Conservation (phyloP, 2,888 invertebrate genomes). For the Thera britannica region DNA sequence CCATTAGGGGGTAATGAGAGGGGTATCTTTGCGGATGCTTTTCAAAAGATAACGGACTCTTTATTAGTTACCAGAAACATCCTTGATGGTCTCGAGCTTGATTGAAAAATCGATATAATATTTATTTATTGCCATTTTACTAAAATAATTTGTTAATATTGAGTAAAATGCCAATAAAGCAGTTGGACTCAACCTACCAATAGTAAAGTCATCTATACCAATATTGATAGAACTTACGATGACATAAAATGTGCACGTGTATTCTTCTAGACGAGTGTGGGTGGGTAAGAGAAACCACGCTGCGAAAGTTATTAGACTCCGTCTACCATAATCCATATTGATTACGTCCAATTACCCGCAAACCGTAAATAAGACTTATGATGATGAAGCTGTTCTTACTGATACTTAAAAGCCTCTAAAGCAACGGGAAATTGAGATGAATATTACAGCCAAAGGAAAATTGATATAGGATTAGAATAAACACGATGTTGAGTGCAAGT, state of each 20-base stretch:
- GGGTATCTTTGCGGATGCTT: constrained; percentile 20
- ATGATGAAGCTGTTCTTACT: constrained; percentile 26
- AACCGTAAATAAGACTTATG: constrained; percentile 43
- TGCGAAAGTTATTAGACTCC: constrained; percentile 40
- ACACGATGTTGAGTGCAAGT: constrained; percentile 25
- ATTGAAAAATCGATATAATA: constrained; percentile 18
- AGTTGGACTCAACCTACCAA: background rate
- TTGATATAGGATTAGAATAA: background rate
- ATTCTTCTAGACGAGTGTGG: background rate
- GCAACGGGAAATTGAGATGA: constrained; percentile 10
- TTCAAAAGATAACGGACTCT: constrained; percentile 30
- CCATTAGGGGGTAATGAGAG: constrained; percentile 26
- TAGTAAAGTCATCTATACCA: background rate
- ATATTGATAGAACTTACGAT: constrained; percentile 8
- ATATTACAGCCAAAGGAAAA: background rate
- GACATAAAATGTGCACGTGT: constrained; percentile 11
- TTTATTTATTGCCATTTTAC: background rate
- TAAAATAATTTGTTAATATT: background rate
- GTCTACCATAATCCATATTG: constrained; percentile 57
- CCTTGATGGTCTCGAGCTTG: background rate
- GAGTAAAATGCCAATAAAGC: background rate
- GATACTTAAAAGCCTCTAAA: constrained; percentile 13
- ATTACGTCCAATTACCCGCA: constrained; percentile 55
- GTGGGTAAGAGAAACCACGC: constrained; percentile 17
- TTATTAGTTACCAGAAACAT: constrained; percentile 6